Evolutionary conservation across 1,140 invertebrate species (phyloP).

Genomic region (Thaumetopoea pityocampa): DNA sequence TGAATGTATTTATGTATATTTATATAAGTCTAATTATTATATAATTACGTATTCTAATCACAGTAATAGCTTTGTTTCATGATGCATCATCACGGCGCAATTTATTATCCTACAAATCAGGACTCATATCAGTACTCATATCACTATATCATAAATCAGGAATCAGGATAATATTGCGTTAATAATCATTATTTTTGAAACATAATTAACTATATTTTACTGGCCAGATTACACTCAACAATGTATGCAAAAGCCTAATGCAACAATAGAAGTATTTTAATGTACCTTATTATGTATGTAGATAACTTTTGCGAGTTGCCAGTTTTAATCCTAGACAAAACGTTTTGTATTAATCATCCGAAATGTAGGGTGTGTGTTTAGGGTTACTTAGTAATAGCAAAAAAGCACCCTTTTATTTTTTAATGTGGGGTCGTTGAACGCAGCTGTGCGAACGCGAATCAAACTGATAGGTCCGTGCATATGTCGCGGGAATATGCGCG

Average conservation of each 20-base stretch:
- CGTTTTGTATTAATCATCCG: constrained; percentile 56
- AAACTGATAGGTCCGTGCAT: constrained; percentile 54
- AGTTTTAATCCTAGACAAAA: constrained; percentile 55
- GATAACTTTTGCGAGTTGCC: constrained; percentile 42
- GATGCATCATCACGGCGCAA: too few species aligned
- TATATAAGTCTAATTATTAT: too few species aligned
- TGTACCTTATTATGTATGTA: constrained; percentile 44
- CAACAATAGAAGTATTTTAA: constrained; percentile 35
- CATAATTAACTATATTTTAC: too few species aligned
- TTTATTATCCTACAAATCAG: too few species aligned
- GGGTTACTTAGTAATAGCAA: constrained; percentile 18
- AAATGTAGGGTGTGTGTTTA: constrained; percentile 59
- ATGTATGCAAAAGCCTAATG: constrained; percentile 2
- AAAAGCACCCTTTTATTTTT: too few species aligned
- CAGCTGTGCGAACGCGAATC: constrained; percentile 65
- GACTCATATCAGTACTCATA: too few species aligned
- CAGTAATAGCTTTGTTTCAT: too few species aligned
- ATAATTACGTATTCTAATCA: too few species aligned
- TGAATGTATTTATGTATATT: too few species aligned
- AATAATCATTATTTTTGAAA: too few species aligned
- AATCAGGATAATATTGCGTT: too few species aligned
- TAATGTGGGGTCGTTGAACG: constrained; percentile 49
- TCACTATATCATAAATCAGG: too few species aligned
- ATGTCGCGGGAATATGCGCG: constrained; percentile 41
- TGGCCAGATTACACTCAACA: constrained; percentile 9